These are phyloP conservation scores for Eupristina koningsbergeri DNA, from an alignment of 1,140 invertebrate genomes.

Conservation along the genomic window DNA sequence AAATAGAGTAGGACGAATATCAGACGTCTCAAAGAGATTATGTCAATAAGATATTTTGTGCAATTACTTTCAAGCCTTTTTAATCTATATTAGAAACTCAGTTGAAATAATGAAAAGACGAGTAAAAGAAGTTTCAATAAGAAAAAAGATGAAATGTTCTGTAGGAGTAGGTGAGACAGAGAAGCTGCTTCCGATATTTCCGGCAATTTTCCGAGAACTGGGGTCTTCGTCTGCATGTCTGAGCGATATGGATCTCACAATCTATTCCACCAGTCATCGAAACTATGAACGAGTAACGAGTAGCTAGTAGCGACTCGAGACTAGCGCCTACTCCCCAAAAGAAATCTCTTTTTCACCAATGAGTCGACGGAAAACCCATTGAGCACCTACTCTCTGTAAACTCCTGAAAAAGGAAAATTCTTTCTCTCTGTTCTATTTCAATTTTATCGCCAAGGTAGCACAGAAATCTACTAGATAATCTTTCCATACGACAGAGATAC, in stretches of 20 bases:
- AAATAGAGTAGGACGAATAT: conserved; percentile 24
- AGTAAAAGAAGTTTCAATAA: not conserved
- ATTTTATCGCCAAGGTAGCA: conserved; percentile 24
- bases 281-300: conserved; percentile 24
- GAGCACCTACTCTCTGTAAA: conserved; percentile 21
- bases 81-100: conserved; percentile 44
- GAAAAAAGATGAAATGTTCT: not conserved
- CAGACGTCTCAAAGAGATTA: conserved; percentile 17
- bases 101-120: conserved; percentile 33
- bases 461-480: conserved; percentile 13
- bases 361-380: conserved; percentile 35
- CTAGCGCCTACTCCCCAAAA: conserved; percentile 13
- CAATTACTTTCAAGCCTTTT: conserved; percentile 40
- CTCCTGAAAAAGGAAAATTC: not conserved
- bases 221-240: not conserved
- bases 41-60: conserved; percentile 48
- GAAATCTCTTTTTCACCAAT: conserved; percentile 24
- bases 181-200: too few relatives aligned
- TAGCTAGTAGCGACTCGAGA: too few relatives aligned
- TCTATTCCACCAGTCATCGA: conserved; percentile 48
- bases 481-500: conserved; percentile 20
- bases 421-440: conserved; percentile 7
- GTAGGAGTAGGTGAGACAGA: not conserved
- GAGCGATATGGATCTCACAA: conserved; percentile 43
- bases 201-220: too few relatives aligned